phyloP scores from a whole-genome alignment of 2,888 invertebrate genomes.

The Pandemis cinnamomeana region DNA sequence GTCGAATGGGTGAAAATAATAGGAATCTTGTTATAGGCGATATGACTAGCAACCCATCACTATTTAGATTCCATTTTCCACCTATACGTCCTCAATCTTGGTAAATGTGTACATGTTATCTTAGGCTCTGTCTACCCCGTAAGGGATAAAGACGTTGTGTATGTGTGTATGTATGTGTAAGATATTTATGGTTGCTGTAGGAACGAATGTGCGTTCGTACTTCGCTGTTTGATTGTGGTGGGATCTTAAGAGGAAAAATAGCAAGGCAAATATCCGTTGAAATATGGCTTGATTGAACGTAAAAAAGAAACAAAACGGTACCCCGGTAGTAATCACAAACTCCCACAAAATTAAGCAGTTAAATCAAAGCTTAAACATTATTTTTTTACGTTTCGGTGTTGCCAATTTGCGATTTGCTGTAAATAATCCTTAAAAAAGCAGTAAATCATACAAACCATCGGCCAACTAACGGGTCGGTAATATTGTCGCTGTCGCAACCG shows the following conservation, averaged over 20 bases:
- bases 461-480: conserved; percentile 20
- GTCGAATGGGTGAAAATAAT: no score
- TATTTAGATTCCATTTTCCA: no score
- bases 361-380: no score
- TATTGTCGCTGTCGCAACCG: conserved; percentile 38
- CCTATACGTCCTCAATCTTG: no score
- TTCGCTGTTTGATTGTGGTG: not conserved
- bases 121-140: no score
- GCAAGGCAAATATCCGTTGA: not conserved
- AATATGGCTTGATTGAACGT: not conserved
- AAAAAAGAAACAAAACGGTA: not conserved
- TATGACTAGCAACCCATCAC: no score
- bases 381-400: no score
- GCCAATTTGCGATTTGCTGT: not conserved
- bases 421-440: not conserved
- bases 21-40: no score
- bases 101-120: no score
- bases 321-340: not conserved
- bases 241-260: not conserved
- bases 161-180: no score
- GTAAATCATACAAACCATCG: conserved; percentile 9
- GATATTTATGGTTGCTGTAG: not conserved
- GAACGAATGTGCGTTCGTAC: not conserved
- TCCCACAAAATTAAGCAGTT: no score
- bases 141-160: no score